Evolutionary conservation across 2,888 invertebrate genomes (phyloP).

Genomic region (Cerastis rubricosa): DNA sequence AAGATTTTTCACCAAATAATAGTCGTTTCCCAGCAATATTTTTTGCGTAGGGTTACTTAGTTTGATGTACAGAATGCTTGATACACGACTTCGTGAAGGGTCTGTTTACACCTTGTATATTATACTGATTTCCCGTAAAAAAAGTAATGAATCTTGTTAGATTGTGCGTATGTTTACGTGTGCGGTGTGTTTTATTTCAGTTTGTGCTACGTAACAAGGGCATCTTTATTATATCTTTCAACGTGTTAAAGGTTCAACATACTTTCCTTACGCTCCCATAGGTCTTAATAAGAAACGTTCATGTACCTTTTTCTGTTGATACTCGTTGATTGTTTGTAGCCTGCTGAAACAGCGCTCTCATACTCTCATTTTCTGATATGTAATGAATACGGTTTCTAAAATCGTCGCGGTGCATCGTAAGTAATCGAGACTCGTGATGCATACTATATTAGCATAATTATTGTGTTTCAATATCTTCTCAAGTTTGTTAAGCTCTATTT

Average conservation of each 20-base stretch:
- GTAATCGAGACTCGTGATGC: constrained; percentile 26
- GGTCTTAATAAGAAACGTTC: constrained; percentile 59
- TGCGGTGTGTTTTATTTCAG: constrained; percentile 67
- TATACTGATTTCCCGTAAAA: constrained; percentile 2
- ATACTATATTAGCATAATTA: constrained; percentile 27
- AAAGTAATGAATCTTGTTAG: constrained; percentile 41
- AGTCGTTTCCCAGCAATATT: too few species aligned
- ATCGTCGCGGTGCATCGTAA: constrained; percentile 25
- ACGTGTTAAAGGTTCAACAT: constrained; percentile 85
- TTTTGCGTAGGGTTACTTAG: too few species aligned
- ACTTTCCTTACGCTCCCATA: constrained; percentile 71
- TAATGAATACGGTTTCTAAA: constrained; percentile 55
- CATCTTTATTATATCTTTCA: constrained; percentile 88
- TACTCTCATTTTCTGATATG: constrained; percentile 50
- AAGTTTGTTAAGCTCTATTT: constrained; percentile 21
- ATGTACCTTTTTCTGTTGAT: constrained; percentile 15
- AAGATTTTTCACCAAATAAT: too few species aligned
- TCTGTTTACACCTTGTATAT: too few species aligned
- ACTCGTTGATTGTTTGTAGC: constrained; percentile 46
- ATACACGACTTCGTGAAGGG: too few species aligned
- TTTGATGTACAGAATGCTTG: too few species aligned
- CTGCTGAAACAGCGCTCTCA: constrained; percentile 48
- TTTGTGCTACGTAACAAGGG: constrained; percentile 65
- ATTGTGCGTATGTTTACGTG: constrained; percentile 74
- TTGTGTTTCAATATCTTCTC: constrained; percentile 28